Evolutionary conservation across 2,888 invertebrate species (phyloP).

Genomic region (Drosophila neonasuta): DNA sequence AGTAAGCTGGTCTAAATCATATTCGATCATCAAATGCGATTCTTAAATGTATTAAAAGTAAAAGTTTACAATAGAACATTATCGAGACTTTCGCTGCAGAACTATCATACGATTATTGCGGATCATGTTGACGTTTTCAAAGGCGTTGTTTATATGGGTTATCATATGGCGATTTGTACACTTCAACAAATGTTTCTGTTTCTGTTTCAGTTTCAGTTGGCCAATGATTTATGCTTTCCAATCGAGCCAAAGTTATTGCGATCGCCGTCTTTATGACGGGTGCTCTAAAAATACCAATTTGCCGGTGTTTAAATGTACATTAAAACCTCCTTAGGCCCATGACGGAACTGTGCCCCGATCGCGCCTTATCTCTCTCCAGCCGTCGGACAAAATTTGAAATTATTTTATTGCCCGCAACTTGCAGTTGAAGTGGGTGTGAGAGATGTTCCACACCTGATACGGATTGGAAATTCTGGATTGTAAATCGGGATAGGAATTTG

Average conservation of each 20-base stretch:
- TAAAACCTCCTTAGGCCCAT: slow-evolving; percentile 62
- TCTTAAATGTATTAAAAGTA: neutral
- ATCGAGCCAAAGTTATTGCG: slow-evolving; percentile 33
- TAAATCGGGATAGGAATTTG: neutral
- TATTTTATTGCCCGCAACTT: slow-evolving; percentile 38
- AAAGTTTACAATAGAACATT: neutral
- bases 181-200: slow-evolving; percentile 17
- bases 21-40: neutral
- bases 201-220: slow-evolving; percentile 21
- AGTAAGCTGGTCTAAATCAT: neutral
- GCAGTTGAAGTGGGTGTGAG: slow-evolving; percentile 15
- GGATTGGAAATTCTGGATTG: neutral
- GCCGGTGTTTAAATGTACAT: slow-evolving; percentile 75
- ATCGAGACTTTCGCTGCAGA: neutral
- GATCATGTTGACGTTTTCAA: slow-evolving; percentile 20
- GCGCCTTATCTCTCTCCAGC: slow-evolving; percentile 51
- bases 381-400: slow-evolving; percentile 41
- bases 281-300: slow-evolving; percentile 74
- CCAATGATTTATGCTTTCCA: slow-evolving; percentile 66
- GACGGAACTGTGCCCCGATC: slow-evolving; percentile 15
- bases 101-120: slow-evolving; percentile 16
- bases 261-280: slow-evolving; percentile 61
- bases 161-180: slow-evolving; percentile 31
- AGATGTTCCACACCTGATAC: slow-evolving; percentile 28
- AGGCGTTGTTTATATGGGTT: slow-evolving; percentile 19